phyloP scores from a whole-genome alignment of 2,797 vertebrate species.

The Pampus argenteus region DNA sequence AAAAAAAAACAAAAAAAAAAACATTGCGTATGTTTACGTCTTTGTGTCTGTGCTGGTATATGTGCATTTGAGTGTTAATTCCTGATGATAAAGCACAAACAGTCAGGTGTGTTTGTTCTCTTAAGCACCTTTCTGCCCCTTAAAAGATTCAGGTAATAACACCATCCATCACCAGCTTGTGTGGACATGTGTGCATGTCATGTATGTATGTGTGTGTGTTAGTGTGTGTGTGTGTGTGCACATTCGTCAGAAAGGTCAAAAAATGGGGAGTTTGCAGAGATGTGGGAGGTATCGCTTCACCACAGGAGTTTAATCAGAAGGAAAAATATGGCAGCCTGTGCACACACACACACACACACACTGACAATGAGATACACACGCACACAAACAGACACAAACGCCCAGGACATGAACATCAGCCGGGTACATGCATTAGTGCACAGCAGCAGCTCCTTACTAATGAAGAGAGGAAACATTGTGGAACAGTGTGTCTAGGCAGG shows the following conservation, averaged over 20 bases:
- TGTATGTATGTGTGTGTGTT: too few species aligned
- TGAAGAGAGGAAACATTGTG: conserved; percentile 73
- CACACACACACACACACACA: conserved; percentile 12
- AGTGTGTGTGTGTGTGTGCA: not conserved
- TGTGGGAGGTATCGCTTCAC: conserved; percentile 65
- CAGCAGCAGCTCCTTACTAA: conserved; percentile 73
- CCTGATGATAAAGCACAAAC: conserved; percentile 78
- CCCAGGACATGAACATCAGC: conserved; percentile 67
- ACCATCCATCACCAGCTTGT: conserved; percentile 75
- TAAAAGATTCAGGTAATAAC: conserved; percentile 83
- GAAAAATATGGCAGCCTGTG: conserved; percentile 48
- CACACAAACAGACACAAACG: conserved; percentile 51
- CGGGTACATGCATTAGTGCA: conserved; percentile 73
- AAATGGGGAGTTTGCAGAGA: conserved; percentile 58
- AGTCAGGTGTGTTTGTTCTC: conserved; percentile 79
- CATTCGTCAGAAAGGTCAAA: conserved; percentile 73
- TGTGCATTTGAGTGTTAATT: conserved; percentile 52
- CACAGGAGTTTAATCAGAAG: conserved; percentile 70
- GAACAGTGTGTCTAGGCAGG: conserved; percentile 68
- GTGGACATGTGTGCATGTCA: conserved; percentile 38
- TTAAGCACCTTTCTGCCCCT: conserved; percentile 78
- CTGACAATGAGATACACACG: conserved; percentile 16
- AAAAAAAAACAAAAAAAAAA: conserved; percentile 2
- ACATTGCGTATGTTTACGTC: conserved; percentile 15
- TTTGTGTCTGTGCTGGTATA: not conserved